Evolutionary conservation across 2,888 invertebrate genomes (phyloP).

Genomic region (Synergus laeviventris): DNA sequence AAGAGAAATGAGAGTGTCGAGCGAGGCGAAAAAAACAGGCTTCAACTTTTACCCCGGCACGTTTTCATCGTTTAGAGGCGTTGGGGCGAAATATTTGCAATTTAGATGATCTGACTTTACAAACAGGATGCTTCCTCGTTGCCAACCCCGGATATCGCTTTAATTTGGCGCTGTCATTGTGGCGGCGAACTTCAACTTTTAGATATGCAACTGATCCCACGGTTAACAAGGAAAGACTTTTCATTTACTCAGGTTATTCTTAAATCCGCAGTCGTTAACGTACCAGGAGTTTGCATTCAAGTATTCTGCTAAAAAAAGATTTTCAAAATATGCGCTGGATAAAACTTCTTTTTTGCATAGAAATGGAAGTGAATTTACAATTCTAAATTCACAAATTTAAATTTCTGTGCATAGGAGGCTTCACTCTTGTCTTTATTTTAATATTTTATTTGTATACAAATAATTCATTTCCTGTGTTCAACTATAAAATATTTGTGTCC

Average conservation of each 20-base stretch:
- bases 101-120: slow-evolving; percentile 38
- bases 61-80: slow-evolving; percentile 37
- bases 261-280: not conserved
- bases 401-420: not conserved
- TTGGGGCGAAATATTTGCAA: slow-evolving; percentile 37
- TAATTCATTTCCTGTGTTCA: too few species aligned
- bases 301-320: not conserved
- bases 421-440: slow-evolving; percentile 1
- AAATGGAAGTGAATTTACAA: slow-evolving; percentile 32
- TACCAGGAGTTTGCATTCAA: slow-evolving; percentile 4
- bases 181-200: slow-evolving; percentile 29
- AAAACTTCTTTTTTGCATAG: slow-evolving; percentile 20
- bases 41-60: slow-evolving; percentile 23
- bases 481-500: too few species aligned
- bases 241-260: not conserved
- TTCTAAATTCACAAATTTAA: not conserved
- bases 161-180: slow-evolving; percentile 30
- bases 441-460: not conserved
- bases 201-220: slow-evolving; percentile 27
- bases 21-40: slow-evolving; percentile 17
- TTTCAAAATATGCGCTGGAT: not conserved
- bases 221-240: slow-evolving; percentile 16
- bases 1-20: slow-evolving; percentile 16
- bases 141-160: slow-evolving; percentile 24
- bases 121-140: slow-evolving; percentile 34